Evolutionary conservation across 2,888 invertebrate species (phyloP), one percentile per base, ranked within the genome.

Genomic region (Idaea dimidiata): DNA sequence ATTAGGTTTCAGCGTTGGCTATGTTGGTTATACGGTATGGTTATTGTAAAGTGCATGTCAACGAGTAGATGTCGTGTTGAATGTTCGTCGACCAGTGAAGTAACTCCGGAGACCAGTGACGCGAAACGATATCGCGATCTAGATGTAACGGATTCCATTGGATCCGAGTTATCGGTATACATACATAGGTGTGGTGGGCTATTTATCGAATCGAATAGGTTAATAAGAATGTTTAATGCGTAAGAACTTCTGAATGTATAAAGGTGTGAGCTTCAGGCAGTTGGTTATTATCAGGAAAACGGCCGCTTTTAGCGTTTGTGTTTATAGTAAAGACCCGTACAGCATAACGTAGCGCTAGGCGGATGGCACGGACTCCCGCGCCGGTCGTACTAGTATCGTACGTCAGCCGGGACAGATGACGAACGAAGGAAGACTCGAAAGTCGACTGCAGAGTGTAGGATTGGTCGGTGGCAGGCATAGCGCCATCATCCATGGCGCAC

Each of bases 111-210:
- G 82, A 86, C 84, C 84, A 82, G 66, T 67, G 67, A 62, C 72
- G 75, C 76, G 72, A 74, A 72, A 76, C 71, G 65, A 77, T 81
- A 75, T 75, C 81, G 43, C 43, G 43, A 43, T 43, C 43, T 43
- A 43, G 43, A 8, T 10, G 10, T 87, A 88, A 80, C 74, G 83
- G 81, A 86, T 85, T 85, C 83, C 72, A 78, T 78, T 83, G 81
- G 85, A 80, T 82, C 82, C 78, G 76, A 62, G 81, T 83, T 84
- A 85, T 84, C 81, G 84, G n/a, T n/a, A n/a, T n/a, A n/a, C n/a
- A 24, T 24, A 80, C 86, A 82, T 91, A 88, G 89, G 90, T 89
- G 88, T 90, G 89, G 88, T 90, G 89, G 91, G 89, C 87, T 88
- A 88, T 88, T 87, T 88, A 89, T 89, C 86, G 83, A 87, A 86